A percentile compares a stretch with the other conserved stretches of the same genome.
Conservation (phyloP, 2,113 vertebrate genomes). For the Dinomys branickii region DNA sequence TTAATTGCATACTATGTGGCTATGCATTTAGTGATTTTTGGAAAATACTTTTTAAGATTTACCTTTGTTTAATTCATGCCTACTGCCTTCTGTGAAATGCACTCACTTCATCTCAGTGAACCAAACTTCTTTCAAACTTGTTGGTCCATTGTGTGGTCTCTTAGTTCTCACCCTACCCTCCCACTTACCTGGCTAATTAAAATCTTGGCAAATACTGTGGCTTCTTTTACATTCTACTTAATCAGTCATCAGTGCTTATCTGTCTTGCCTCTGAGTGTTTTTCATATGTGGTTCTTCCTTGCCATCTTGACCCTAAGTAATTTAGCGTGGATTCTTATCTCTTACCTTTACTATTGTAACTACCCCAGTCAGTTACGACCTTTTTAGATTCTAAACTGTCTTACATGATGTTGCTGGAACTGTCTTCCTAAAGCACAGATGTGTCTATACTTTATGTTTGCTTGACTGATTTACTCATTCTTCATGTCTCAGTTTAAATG, state of each 20-base stretch:
- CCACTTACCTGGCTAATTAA: not conserved
- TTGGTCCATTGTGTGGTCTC: not conserved
- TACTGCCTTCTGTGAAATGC: not conserved
- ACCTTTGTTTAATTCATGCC: constrained; percentile 51
- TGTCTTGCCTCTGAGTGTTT: not conserved
- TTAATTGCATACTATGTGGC: not conserved
- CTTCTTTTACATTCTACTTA: not conserved
- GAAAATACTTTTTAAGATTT: constrained; percentile 44
- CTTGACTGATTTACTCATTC: constrained; percentile 9
- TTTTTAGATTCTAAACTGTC: constrained; percentile 30
- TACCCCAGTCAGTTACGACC: constrained; percentile 9
- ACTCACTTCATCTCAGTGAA: constrained; percentile 18
- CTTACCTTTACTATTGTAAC: not conserved
- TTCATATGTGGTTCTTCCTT: constrained; percentile 33
- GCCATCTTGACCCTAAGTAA: not conserved
- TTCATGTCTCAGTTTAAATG: constrained; percentile 37
- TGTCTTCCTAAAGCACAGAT: constrained; percentile 45
- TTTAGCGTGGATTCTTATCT: constrained; percentile 34
- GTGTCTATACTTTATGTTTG: not conserved
- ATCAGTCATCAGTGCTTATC: not conserved
- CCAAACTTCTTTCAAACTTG: not conserved
- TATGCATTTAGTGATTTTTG: constrained; percentile 24
- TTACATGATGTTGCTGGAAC: constrained; percentile 33
- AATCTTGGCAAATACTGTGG: constrained; percentile 5
- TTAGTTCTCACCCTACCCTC: not conserved